Percentiles rank a stretch among this genome's conserved stretches.
Evolutionary conservation across 2,888 invertebrate genomes (phyloP).

Genomic region (Uloborus plumipes): DNA sequence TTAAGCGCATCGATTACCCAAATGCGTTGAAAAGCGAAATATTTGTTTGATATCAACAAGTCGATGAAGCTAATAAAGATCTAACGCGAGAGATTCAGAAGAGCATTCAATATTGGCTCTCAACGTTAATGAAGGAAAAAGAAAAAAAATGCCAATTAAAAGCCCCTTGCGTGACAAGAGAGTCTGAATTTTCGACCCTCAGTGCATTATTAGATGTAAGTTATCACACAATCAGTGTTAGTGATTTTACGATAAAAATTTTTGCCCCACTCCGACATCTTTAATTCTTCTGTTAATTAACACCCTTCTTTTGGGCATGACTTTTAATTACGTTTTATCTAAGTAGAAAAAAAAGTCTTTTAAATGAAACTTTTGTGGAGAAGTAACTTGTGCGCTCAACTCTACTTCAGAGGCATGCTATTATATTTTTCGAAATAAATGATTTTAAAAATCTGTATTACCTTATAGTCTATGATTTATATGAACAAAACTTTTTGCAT

Average conservation of each 20-base stretch:
- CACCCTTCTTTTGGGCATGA: no score
- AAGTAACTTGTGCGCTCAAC: no score
- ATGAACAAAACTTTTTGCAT: no score
- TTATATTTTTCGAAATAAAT: no score
- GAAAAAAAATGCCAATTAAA: constrained; percentile 57
- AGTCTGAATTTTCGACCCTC: constrained; percentile 35
- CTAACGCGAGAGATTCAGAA: constrained; percentile 18
- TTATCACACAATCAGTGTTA: constrained; percentile 49
- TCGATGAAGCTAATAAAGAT: constrained; percentile 51
- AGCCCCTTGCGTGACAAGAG: constrained; percentile 48
- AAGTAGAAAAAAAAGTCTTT: no score
- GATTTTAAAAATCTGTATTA: no score
- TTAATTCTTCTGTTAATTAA: constrained; percentile 12
- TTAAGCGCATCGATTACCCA: constrained; percentile 28
- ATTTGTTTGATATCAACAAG: constrained; percentile 62
- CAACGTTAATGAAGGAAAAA: constrained; percentile 34
- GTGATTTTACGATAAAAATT: constrained; percentile 44
- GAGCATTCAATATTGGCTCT: constrained; percentile 47
- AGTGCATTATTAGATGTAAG: constrained; percentile 32
- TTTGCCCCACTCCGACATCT: background rate
- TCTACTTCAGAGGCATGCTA: no score
- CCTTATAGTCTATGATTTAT: no score
- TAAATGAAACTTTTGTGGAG: no score
- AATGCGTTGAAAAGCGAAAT: constrained; percentile 34
- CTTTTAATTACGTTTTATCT: no score